Base-by-base conservation (phyloP, 2,888 invertebrate genomes). In the Dorcus hopei region DNA sequence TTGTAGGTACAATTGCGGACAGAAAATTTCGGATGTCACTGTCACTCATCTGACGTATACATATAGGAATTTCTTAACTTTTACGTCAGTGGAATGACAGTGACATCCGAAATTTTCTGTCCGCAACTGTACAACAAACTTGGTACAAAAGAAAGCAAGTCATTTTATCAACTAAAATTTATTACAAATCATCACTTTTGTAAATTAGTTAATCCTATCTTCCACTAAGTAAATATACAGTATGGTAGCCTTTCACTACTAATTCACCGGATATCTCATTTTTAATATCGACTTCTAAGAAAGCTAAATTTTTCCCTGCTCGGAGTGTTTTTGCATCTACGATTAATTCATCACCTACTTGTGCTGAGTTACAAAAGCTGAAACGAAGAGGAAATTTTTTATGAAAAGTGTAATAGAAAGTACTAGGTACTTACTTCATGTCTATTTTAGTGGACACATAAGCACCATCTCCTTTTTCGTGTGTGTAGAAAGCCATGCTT, bases 371-470 rank as follows among this genome's bases (percentile, higher is more conserved):
- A 8, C 19, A 16, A 14, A 26, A 49, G 2, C 45, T 45, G 77
- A 62, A 51, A 51, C 53, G 23, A 9, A 45, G 8, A 7, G 4
- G 23, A 42, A 14, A 14, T 14, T 6, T 3, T 33, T 4, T 1
- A 4, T 33, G 26, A 33, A 33, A 33, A 33, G 26, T 7, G 5
- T 3, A 3, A 33, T 6, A 33, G 6, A 33, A 7, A 6, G 5
- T 33, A 33, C 23, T 9, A 4, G 14, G 14, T 33, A 45, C 83
- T 80, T 81, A 93, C 92, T 87, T 85, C 2, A 96, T 82, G 78
- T 88, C 89, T 38, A 97, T 79, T 72, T 94, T 90, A 19, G 95
- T 87, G 6, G 93, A 91, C 0, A 93, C 91, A 16, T 94, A 51
- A 3, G 23, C 40, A 14, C 42, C 38, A 14, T 39, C 42, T 38